Conservation (phyloP, 2,113 vertebrate genomes). For the Ia io region DNA sequence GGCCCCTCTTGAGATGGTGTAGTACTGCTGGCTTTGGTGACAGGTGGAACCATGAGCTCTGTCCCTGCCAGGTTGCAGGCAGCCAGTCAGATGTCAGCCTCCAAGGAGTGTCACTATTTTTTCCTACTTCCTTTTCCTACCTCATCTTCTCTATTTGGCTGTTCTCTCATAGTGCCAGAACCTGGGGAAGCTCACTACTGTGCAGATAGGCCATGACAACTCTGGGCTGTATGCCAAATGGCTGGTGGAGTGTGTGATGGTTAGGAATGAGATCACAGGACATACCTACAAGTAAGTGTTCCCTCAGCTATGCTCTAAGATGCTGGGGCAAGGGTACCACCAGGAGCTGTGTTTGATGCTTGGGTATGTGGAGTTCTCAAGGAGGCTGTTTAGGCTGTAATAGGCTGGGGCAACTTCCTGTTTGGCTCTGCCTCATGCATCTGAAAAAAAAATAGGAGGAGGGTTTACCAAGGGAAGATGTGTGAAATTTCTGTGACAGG, state of each 20-base stretch:
- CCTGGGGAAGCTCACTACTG: constrained; percentile 97
- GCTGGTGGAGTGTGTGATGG: constrained; percentile 96
- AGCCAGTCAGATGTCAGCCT: constrained; percentile 8
- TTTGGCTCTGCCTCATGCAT: background rate
- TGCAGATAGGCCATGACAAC: constrained; percentile 99
- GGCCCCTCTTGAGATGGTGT: background rate
- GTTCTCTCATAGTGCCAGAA: constrained; percentile 92
- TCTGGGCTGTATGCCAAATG: constrained; percentile 97
- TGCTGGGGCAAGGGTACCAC: background rate
- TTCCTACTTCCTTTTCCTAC: background rate
- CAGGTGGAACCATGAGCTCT: background rate
- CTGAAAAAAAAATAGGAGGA: constrained; percentile 9
- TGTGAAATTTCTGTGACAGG: background rate
- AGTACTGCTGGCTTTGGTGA: background rate
- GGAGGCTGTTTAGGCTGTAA: background rate
- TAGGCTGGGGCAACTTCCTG: background rate
- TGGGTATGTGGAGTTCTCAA: background rate
- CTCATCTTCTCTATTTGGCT: background rate
- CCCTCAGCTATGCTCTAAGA: background rate
- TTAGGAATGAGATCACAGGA: constrained; percentile 98
- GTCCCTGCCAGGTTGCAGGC: background rate
- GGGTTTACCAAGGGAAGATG: background rate
- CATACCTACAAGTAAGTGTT: constrained; percentile 96
- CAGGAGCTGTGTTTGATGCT: background rate
- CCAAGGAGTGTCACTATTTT: background rate